These are phyloP conservation scores for Pelmatolapia mariae DNA, from an alignment of 2,113 vertebrate species.

Conservation along the genomic window DNA sequence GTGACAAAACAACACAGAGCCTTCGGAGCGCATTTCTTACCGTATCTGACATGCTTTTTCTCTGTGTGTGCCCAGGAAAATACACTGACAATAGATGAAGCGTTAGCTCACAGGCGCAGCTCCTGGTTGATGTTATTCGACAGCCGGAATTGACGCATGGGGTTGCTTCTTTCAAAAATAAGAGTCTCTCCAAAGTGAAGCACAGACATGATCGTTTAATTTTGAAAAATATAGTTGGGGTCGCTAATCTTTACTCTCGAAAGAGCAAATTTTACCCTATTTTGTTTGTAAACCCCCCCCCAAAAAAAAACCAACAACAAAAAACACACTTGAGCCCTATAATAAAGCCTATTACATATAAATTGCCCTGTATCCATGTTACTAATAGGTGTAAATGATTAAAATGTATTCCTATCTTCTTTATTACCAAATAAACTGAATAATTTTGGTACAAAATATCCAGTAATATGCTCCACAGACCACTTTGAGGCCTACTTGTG, in stretches of 20 bases:
- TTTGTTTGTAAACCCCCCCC: background rate
- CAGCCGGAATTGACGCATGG: slow-evolving; percentile 4
- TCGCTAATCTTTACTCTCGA: background rate
- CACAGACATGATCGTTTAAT: background rate
- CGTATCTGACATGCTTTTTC: slow-evolving; percentile 73
- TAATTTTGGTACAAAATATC: background rate
- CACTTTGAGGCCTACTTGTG: background rate
- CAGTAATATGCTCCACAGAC: background rate
- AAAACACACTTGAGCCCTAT: background rate
- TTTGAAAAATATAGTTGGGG: background rate
- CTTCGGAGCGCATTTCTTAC: slow-evolving; percentile 16
- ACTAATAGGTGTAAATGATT: background rate
- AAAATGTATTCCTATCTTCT: background rate
- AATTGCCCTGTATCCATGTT: background rate
- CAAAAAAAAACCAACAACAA: too few relatives aligned
- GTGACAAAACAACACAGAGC: background rate
- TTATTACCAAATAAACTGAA: background rate
- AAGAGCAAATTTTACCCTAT: background rate
- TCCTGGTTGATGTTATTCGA: slow-evolving; percentile 30
- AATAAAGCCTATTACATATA: background rate
- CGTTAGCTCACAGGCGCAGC: background rate
- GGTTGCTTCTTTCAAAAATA: background rate
- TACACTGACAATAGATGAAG: background rate
- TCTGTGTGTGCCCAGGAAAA: background rate
- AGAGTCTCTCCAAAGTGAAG: background rate